Percentiles rank a stretch among this genome's conserved stretches.
Conservation (phyloP, 2,113 vertebrate genomes). For the Vidua macroura region DNA sequence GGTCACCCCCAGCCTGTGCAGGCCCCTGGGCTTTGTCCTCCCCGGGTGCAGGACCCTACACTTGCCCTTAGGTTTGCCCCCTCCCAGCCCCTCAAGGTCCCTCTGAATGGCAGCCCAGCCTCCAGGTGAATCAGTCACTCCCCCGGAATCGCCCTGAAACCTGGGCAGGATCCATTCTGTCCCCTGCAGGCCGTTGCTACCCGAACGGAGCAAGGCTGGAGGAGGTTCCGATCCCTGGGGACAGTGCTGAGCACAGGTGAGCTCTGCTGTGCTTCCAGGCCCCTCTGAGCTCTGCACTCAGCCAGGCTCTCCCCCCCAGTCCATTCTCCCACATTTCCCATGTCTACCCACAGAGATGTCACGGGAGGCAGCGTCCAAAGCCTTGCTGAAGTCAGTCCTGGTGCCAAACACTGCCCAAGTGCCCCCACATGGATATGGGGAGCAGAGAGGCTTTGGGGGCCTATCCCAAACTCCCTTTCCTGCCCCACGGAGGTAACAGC, state of each 20-base stretch:
- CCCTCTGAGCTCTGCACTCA: neutral
- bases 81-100: neutral
- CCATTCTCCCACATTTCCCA: neutral
- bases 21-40: neutral
- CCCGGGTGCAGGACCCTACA: neutral
- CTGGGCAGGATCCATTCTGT: fast-evolving
- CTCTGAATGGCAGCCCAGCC: neutral
- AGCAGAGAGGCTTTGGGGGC: no score
- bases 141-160: neutral
- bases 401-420: neutral
- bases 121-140: neutral
- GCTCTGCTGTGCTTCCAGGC: neutral
- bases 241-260: neutral
- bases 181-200: neutral
- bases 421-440: neutral
- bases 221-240: neutral
- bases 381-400: neutral
- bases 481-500: neutral
- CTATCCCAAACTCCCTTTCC: neutral
- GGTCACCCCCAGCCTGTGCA: neutral
- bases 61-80: neutral
- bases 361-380: neutral
- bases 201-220: neutral
- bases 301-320: neutral
- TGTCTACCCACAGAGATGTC: fast-evolving